Evolutionary conservation across 2,113 vertebrate species (phyloP), one percentile per base, ranked within the genome.

Genomic region (Strigops habroptila): DNA sequence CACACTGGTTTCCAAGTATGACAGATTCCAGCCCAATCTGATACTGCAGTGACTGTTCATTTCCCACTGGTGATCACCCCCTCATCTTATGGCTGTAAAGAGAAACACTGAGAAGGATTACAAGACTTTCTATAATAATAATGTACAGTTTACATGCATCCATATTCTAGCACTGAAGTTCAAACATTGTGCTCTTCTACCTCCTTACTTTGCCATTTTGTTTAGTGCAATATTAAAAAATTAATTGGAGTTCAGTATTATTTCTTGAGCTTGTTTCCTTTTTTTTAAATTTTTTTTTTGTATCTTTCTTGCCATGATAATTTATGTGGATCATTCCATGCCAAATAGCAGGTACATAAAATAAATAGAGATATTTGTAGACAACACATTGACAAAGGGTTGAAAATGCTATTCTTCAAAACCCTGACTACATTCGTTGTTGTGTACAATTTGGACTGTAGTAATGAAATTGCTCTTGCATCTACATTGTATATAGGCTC

Each of bases 11-110:
- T 91, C 77, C 44, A 84, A 75, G 62, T 65, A 91, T 69, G 87
- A 96, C 62, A 86, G 64, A 90, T 71, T 87, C 69, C 67, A 96
- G 59, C 64, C 96, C 68, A 69, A 89, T 84, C 91, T 92, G 35
- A 82, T 87, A 86, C 39, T 4, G 8, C 52, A 57, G 81, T 94
- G 86, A 90, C 60, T 95, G 79, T 93, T 81, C 74, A 27, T 88
- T 92, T 92, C 18, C 37, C 79, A 73, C 79, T 91, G 60, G 87
- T 63, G 60, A 70, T 90, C 84, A 79, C 27, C 18, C 12, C 81
- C 55, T 94, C 60, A 92, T 92, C 71, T 92, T 92, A 59, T 88
- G 82, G 59, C 24, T 94, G 71, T 39, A 74, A 82, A 82, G 82
- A 94, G 69, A 89, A 93, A 90, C n/a, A 93, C 52, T 86, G 80